Evolutionary conservation across 2,797 vertebrate species (phyloP).

Genomic region (Xenops minutus): DNA sequence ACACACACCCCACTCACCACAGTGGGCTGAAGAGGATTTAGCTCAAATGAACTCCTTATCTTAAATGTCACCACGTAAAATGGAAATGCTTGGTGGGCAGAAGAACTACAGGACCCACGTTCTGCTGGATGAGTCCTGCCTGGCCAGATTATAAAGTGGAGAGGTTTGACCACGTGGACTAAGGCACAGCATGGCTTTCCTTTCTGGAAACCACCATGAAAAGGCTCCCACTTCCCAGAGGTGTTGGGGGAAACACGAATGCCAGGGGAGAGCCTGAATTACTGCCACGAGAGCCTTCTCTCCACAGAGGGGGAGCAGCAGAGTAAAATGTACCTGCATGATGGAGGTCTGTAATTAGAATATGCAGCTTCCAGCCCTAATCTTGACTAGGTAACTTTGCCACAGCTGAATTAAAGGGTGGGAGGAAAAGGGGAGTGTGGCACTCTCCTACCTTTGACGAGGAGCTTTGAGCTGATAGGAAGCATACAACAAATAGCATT

Average conservation of each 20-base stretch:
- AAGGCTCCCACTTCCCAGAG: background rate
- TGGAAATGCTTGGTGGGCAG: background rate
- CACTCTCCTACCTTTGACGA: background rate
- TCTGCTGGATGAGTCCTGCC: background rate
- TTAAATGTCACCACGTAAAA: background rate
- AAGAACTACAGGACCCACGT: background rate
- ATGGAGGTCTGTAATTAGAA: background rate
- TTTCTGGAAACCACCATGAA: background rate
- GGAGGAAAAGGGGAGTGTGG: background rate
- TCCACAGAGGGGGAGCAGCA: background rate
- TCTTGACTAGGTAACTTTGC: background rate
- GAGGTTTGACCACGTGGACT: background rate
- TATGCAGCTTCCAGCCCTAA: background rate
- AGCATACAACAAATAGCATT: background rate
- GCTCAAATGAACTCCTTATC: background rate
- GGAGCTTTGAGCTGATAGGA: background rate
- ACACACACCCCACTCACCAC: background rate
- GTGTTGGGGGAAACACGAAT: fast-evolving
- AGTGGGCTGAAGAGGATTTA: background rate
- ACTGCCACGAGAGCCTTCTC: background rate
- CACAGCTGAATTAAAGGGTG: background rate
- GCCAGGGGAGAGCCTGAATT: background rate
- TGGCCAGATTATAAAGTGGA: background rate
- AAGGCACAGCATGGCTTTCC: background rate
- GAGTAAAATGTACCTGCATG: too few relatives aligned